Evolutionary conservation across 2,888 invertebrate species (phyloP), one percentile per base, ranked within the genome.

Genomic region (Epinotia demarniana): DNA sequence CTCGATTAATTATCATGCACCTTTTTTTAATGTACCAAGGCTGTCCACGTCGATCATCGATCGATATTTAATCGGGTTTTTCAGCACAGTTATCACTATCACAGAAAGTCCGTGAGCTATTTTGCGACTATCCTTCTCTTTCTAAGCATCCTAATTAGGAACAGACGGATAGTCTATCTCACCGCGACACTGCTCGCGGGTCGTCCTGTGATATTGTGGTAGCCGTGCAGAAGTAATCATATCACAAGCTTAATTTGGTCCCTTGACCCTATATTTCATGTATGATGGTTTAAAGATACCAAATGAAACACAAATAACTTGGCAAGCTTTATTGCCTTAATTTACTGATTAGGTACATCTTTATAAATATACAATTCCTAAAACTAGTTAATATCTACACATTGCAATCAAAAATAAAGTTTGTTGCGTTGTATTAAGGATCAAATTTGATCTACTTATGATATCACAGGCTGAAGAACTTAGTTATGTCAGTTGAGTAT

Each of bases 311-410:
- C 70, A 18, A 68, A 57, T n/a, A 73, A 49, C 57, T 75, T 74
- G 78, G 78, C 77, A 78, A 79, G 78, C 69, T 80, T 80, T 81
- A 79, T 80, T 79, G 77, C 70, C 68, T 58, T 62, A 66, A 18
- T 69, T 66, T 71, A 74, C 58, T 62, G 70, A 76, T 70, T 71
- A 73, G 53, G 74, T 69, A 46, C 23, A 69, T 57, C 43, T 39
- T 68, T 70, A 77, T 67, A 77, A 77, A 77, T 64, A 68, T 76
- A 72, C 60, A 63, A 78, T n/a, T 70, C 72, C 73, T 77, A 69
- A 55, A 39, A 57, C 63, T 70, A 68, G 9, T 63, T 73, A 77
- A 73, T 61, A 76, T 60, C 60, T 55, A 62, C 12, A 71, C 8
- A 23, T 27, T n/a, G 46, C 60, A n/a, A n/a, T 49, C 12, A 62